phyloP scores from a whole-genome alignment of 2,888 invertebrate species.

The Sericinus montela region DNA sequence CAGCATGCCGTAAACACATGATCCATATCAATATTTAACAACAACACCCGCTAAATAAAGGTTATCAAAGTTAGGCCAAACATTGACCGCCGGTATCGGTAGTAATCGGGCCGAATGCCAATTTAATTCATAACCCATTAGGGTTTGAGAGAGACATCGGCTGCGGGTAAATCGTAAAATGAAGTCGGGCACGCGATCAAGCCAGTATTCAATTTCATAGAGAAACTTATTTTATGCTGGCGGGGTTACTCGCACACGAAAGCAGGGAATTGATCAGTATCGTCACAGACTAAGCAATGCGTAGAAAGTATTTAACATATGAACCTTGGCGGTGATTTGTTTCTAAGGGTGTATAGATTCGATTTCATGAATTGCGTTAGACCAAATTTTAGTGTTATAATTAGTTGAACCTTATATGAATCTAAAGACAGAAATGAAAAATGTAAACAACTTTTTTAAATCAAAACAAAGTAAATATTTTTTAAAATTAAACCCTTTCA shows the following conservation, averaged over 20 bases:
- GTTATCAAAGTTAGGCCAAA: slow-evolving; percentile 55
- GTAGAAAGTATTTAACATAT: background rate
- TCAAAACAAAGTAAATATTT: too few species aligned
- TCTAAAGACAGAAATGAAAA: too few species aligned
- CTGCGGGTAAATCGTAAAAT: slow-evolving; percentile 49
- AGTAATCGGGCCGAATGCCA: slow-evolving; percentile 50
- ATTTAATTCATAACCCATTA: slow-evolving; percentile 60
- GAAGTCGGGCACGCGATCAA: slow-evolving; percentile 56
- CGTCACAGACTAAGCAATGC: slow-evolving; percentile 24
- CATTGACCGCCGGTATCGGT: slow-evolving; percentile 44
- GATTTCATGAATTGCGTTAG: too few species aligned
- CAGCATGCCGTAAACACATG: slow-evolving; percentile 33
- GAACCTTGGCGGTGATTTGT: background rate
- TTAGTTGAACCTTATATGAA: too few species aligned
- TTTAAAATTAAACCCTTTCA: too few species aligned
- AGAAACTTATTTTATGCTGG: slow-evolving; percentile 63
- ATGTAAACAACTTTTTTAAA: too few species aligned
- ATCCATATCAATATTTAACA: slow-evolving; percentile 43
- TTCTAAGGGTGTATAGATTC: slow-evolving; percentile 6
- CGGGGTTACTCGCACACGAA: slow-evolving; percentile 52
- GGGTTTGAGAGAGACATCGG: slow-evolving; percentile 60
- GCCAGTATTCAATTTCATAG: slow-evolving; percentile 67
- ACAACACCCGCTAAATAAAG: slow-evolving; percentile 40
- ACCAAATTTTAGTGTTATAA: too few species aligned
- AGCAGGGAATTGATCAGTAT: slow-evolving; percentile 49